These are phyloP conservation scores for Polydrusus cervinus DNA, from an alignment of 2,888 invertebrate species.

Conservation along the genomic window DNA sequence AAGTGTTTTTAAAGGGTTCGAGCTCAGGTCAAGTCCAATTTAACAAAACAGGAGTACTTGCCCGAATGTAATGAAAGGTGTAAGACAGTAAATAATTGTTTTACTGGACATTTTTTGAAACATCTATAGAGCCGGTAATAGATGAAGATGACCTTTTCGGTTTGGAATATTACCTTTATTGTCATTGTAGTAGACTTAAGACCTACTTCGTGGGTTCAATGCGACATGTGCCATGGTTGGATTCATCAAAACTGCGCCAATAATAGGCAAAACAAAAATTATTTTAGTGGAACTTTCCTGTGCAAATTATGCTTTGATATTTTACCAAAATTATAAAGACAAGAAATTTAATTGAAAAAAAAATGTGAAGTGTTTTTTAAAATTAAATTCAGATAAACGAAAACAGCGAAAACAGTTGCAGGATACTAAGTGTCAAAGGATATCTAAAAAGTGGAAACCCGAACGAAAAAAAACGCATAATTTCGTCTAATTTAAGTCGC, in stretches of 20 bases:
- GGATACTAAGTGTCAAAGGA: not conserved
- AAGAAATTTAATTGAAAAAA: not conserved
- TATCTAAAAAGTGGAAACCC: not conserved
- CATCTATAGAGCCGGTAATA: not conserved
- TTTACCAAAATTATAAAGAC: too few relatives aligned
- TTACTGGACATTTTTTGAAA: not conserved
- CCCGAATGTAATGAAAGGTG: not conserved
- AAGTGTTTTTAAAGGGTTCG: not conserved
- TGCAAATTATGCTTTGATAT: not conserved
- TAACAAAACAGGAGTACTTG: not conserved
- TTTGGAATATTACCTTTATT: slow-evolving; percentile 38
- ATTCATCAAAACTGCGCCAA: slow-evolving; percentile 39
- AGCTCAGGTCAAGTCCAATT: not conserved
- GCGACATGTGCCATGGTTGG: slow-evolving; percentile 42
- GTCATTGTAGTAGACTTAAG: slow-evolving; percentile 27
- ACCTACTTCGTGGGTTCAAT: slow-evolving; percentile 39
- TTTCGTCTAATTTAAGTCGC: slow-evolving; percentile 11
- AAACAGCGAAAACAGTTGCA: not conserved
- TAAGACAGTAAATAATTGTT: not conserved
- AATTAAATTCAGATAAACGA: not conserved
- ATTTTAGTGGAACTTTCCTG: not conserved
- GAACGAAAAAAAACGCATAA: slow-evolving; percentile 5
- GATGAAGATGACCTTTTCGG: not conserved
- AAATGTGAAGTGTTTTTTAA: not conserved
- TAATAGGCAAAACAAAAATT: not conserved